phyloP scores from a whole-genome alignment of 2,797 vertebrate species.

The Todus mexicanus region DNA sequence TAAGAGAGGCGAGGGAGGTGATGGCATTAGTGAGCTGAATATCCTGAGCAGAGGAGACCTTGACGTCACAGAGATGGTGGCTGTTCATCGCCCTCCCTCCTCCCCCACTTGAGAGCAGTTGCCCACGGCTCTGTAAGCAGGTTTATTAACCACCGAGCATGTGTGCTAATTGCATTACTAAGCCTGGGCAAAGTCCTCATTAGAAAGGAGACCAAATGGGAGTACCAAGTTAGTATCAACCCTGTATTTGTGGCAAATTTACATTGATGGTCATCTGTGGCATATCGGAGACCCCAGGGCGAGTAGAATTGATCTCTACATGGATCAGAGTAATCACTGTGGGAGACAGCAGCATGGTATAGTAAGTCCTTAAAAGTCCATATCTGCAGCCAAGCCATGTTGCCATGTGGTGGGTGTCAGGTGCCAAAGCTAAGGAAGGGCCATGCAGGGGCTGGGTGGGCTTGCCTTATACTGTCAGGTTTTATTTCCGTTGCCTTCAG shows the following conservation, averaged over 20 bases:
- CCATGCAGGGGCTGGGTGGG: not conserved
- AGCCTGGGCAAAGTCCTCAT: not conserved
- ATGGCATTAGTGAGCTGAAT: not conserved
- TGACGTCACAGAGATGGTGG: not conserved
- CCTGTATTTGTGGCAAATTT: not conserved
- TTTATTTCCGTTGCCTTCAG: not conserved
- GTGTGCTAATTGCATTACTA: not conserved
- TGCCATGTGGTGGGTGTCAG: rapidly evolving
- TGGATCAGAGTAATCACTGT: not conserved
- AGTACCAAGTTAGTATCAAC: not conserved
- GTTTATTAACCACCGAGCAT: not conserved
- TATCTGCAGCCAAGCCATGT: not conserved
- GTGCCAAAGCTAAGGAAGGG: not conserved
- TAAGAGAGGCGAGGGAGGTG: not conserved
- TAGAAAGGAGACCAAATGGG: not conserved
- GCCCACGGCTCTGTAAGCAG: not conserved
- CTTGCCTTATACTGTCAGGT: not conserved
- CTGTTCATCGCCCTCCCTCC: not conserved
- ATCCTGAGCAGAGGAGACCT: not conserved
- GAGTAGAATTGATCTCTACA: not conserved
- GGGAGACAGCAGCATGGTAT: not conserved
- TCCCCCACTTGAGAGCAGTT: not conserved
- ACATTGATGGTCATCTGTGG: rapidly evolving
- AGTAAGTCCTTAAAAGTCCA: not conserved
- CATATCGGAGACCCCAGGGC: rapidly evolving